These are phyloP conservation scores for Diacarnus erythraeanus DNA, from an alignment of 37 sponge, comb jelly and placozoan genomes.

Conservation along the genomic window DNA sequence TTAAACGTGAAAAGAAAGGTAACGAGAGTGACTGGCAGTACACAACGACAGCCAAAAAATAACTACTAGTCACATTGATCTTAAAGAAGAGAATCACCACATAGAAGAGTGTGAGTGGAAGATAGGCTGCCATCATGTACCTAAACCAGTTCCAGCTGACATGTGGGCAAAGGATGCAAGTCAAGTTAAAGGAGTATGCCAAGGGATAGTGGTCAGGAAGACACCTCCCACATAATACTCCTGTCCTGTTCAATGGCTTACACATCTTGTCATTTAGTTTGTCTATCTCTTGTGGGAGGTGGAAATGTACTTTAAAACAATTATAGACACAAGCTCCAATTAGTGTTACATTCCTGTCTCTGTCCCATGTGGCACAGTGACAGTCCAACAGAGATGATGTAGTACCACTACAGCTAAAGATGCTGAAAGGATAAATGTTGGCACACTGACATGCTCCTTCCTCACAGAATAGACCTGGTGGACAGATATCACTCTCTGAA, in stretches of 20 bases:
- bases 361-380: too few species aligned
- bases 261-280: slow-evolving; percentile 19
- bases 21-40: slow-evolving; percentile 46
- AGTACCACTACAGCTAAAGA: too few species aligned
- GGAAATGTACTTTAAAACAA: too few species aligned
- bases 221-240: slow-evolving; percentile 66
- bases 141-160: background rate
- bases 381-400: too few species aligned
- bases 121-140: slow-evolving; percentile 13
- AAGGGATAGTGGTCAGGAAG: slow-evolving; percentile 2
- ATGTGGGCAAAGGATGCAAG: slow-evolving; percentile 8
- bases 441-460: too few species aligned
- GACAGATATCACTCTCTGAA: too few species aligned
- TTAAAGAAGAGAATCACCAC: slow-evolving; percentile 48
- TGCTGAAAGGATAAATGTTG: too few species aligned
- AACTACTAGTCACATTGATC: slow-evolving; percentile 47
- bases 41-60: slow-evolving; percentile 50
- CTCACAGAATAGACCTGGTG: too few species aligned
- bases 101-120: slow-evolving; percentile 59
- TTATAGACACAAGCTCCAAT: too few species aligned
- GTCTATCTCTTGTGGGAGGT: too few species aligned
- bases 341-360: too few species aligned
- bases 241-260: slow-evolving; percentile 30
- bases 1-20: slow-evolving; percentile 11
- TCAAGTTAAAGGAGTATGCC: slow-evolving; percentile 26